Evolutionary conservation across 2,797 vertebrate species (phyloP), one percentile per base, ranked within the genome.

Genomic region (Arrhamphus sclerolepis): DNA sequence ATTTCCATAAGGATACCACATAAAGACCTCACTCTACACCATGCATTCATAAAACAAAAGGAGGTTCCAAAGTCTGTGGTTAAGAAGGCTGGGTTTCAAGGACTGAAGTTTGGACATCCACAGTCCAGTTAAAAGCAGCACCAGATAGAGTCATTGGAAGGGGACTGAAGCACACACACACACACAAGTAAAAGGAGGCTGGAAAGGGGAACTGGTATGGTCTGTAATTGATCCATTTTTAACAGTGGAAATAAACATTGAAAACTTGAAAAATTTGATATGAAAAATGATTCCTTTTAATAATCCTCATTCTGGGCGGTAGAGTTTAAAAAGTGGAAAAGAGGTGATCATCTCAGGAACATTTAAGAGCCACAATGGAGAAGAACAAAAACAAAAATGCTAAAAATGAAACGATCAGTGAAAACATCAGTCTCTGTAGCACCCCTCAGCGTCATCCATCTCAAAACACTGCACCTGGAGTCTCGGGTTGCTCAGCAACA

Each of bases 91-190:
- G 80, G 80, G 75, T 81, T 80, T 26, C 56, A 77, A 82, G 73
- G 72, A 83, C 76, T 75, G 82, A 86, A 81, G 81, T 53, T 66
- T 75, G 72, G 77, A 88, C 70, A 66, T 85, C 82, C 83, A 81
- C 78, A 70, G 78, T 81, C 83, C 77, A 69, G 84, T 85, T 89
- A 87, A 89, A 89, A 89, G 84, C 88, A 92, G 89, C 89, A 92
- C 90, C 89, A 91, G 83, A 85, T 68, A 16, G 29, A 81, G 73
- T 84, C 81, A 73, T 82, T 82, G 77, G 73, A 53, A 22, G 47
- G 20, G 14, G 66, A 51, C 16, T 58, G 54, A 63, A 74, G 70
- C 54, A 38, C 68, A 62, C 71, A 69, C 65, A 59, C 54, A 38
- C 68, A 62, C 71, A 69, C 65, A 59, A 60, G 54, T 63, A 44